A percentile compares a stretch with the other conserved stretches of the same genome.
Conservation (phyloP, 2,113 vertebrate species). For the Nibea coibor region DNA sequence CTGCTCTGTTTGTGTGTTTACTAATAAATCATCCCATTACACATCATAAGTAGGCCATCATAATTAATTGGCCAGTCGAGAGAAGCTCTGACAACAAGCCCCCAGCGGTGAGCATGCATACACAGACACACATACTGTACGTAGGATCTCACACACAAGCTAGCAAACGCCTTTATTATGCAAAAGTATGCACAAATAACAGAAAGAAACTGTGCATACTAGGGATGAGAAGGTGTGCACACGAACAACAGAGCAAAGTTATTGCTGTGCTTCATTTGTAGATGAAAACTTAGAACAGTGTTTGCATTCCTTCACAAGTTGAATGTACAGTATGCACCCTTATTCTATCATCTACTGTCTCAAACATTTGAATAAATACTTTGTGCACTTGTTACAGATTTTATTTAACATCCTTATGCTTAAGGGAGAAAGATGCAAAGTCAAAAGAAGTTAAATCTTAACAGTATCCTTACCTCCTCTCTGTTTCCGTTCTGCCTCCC, state of each 20-base stretch:
- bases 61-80: conserved; percentile 87
- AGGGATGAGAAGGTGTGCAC: neutral
- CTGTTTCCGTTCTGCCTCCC: conserved; percentile 8
- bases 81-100: conserved; percentile 83
- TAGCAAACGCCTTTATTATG: conserved; percentile 25
- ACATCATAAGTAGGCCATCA: conserved; percentile 88
- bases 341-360: neutral
- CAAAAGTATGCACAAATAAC: conserved; percentile 27
- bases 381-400: neutral
- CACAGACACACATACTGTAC: conserved; percentile 50
- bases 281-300: neutral
- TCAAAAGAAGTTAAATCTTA: conserved; percentile 16
- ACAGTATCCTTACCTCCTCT: conserved; percentile 21
- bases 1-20: conserved; percentile 83
- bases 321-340: neutral
- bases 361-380: neutral
- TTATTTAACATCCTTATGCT: neutral
- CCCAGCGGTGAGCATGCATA: conserved; percentile 67
- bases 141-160: conserved; percentile 34
- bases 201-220: neutral
- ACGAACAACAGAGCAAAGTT: conserved; percentile 23
- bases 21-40: conserved; percentile 87
- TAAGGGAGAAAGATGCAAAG: conserved; percentile 13
- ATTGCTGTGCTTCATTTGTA: conserved; percentile 8
- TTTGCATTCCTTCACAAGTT: neutral